Evolutionary conservation across 2,888 invertebrate species (phyloP), one percentile per base, ranked within the genome.

Genomic region (Druceiella hillmani): DNA sequence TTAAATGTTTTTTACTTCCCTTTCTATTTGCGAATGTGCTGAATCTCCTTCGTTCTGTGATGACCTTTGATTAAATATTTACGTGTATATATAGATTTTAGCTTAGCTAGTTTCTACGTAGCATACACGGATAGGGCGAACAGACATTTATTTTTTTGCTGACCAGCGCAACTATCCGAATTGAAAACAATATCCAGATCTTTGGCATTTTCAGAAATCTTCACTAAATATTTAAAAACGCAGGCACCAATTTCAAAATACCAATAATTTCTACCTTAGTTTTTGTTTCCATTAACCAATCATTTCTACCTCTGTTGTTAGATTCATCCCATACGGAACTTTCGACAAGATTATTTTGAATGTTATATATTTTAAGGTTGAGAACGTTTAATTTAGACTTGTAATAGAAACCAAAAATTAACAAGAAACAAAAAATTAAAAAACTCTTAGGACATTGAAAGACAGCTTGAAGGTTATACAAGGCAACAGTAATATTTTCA

Each of bases 191-290:
- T 40, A 28, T n/a, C n/a, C n/a, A n/a, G n/a, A n/a, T 42, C 41
- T 26, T 36, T 31, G 15, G 7, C 25, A 4, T 15, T 25, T 29
- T 31, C 29, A 2, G 47, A 46, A 38, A 49, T 31, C 13, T 50
- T 40, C 40, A 51, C 39, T 4, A 59, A 14, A 38, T 54, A 58
- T 28, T 54, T 50, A 24, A 44, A 52, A 28, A 58, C 49, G 38
- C 55, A 58, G n/a, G 53, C 52, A 7, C 47, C 58, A 33, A 58
- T 51, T 44, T 57, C 56, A n/a, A n/a, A n/a, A n/a, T n/a, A n/a
- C n/a, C n/a, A n/a, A n/a, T n/a, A n/a, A n/a, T n/a, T n/a, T n/a
- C n/a, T n/a, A n/a, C n/a, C n/a, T n/a, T n/a, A n/a, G n/a, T n/a
- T n/a, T n/a, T n/a, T n/a, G n/a, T n/a, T n/a, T n/a, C n/a, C n/a